A percentile compares a stretch with the other conserved stretches of the same genome.
Conservation (phyloP, 2,797 vertebrate genomes). For the Epinephelus malabaricus region DNA sequence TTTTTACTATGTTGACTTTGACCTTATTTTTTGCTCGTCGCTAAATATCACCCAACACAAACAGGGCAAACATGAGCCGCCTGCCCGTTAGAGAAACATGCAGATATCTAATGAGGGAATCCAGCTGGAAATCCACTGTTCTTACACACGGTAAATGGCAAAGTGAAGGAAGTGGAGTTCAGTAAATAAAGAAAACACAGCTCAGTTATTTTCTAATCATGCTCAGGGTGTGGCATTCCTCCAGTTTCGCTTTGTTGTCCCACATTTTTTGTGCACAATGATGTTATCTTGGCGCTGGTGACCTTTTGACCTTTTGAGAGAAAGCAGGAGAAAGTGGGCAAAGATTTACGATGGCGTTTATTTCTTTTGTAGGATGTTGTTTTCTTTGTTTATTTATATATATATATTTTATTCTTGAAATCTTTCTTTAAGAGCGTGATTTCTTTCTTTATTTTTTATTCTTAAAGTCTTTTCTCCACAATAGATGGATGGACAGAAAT, state of each 20-base stretch:
- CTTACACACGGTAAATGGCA: conserved; percentile 2
- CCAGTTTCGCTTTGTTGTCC: neutral
- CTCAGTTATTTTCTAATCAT: conserved; percentile 2
- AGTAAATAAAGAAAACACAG: conserved; percentile 31
- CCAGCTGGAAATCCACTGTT: neutral
- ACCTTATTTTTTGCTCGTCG: conserved; percentile 25
- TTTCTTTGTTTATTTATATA: neutral
- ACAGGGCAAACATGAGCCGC: conserved; percentile 13
- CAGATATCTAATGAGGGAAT: conserved; percentile 11
- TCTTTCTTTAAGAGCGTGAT: neutral
- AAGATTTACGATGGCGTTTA: conserved; percentile 43
- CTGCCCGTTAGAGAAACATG: neutral
- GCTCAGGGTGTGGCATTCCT: conserved; percentile 8
- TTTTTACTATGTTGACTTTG: conserved; percentile 13
- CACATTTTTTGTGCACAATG: no score
- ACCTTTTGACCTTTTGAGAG: conserved; percentile 51
- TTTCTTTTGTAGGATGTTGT: neutral
- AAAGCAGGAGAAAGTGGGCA: conserved; percentile 12
- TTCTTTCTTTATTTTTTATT: neutral
- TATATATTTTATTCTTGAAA: no score
- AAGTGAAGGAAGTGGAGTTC: neutral
- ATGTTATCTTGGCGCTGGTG: conserved; percentile 13
- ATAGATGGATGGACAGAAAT: conserved; percentile 40
- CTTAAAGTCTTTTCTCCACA: neutral
- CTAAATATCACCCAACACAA: conserved; percentile 47